Evolutionary conservation across 2,113 vertebrate species (phyloP), one percentile per base, ranked within the genome.

Genomic region (Anolis sagrei): DNA sequence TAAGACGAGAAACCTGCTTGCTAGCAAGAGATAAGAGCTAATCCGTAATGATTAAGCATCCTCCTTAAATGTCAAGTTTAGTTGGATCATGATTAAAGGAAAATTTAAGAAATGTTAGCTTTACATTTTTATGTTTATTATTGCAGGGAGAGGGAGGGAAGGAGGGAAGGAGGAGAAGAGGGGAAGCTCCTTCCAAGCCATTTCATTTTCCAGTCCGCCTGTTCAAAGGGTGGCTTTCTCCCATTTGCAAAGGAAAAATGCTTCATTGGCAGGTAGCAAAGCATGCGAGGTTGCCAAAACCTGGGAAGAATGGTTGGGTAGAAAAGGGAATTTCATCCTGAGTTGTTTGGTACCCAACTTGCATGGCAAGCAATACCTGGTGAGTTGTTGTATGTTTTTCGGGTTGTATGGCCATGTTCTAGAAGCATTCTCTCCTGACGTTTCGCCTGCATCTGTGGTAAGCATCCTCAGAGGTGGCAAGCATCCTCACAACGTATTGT

Each of bases 1-100:
- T 96, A 96, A 96, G 95, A 97, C 95, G 95, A 97, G 84, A 86
- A 75, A 96, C 95, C 96, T 96, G 96, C 96, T 96, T 97, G 97
- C 96, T 95, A 96, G 95, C 95, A 95, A 94, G 94, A 96, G 96
- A 96, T 97, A 95, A 96, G 94, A 96, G 94, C 95, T 97, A 97
- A 97, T 95, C 95, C 95, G 94, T 95, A 94, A 93, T 94, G 92
- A 95, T 96, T 96, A 96, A 97, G 95, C 96, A 96, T 96, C 94
- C 92, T 94, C 95, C 94, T 96, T 95, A 96, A 95, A 96, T 95
- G 94, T 95, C 96, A 96, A 96, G 96, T 95, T 94, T 95, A 96
- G 95, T 96, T 95, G 92, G 95, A 97, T 97, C 96, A 95, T 96
- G 96, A 97, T 96, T 95, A 92, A 83, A 88, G 94, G 94, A 93